Conservation (phyloP, 2,113 vertebrate genomes). For the Cathartes aura region DNA sequence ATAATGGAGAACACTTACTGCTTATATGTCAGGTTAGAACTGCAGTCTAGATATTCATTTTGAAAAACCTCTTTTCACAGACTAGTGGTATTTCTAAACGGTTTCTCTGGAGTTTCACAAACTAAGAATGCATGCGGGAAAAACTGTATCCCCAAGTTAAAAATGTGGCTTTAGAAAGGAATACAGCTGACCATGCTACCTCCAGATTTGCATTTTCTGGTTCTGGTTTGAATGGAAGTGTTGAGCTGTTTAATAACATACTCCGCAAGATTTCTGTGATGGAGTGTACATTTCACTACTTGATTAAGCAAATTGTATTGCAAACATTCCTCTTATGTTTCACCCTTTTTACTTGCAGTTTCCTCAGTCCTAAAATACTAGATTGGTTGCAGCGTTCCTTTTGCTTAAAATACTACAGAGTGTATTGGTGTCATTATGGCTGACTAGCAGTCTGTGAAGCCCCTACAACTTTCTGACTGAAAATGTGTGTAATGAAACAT, state of each 20-base stretch:
- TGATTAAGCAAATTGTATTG: not conserved
- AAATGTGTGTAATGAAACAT: not conserved
- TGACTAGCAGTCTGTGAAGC: not conserved
- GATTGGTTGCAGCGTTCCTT: no score
- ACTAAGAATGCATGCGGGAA: not conserved
- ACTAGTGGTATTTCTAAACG: not conserved
- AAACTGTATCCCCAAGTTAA: not conserved
- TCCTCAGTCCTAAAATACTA: not conserved
- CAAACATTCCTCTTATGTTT: not conserved
- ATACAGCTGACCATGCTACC: not conserved
- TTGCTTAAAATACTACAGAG: not conserved
- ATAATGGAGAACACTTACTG: not conserved
- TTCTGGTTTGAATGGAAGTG: not conserved
- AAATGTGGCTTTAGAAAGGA: not conserved
- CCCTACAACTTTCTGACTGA: not conserved
- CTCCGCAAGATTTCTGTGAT: not conserved
- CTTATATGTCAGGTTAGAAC: not conserved
- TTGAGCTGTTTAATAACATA: not conserved
- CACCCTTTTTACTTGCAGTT: not conserved
- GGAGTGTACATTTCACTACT: not conserved
- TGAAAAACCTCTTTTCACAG: not conserved
- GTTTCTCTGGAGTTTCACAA: not conserved
- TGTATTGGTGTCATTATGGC: not conserved
- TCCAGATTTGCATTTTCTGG: not conserved
- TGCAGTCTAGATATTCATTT: not conserved